Conservation (phyloP, 2,797 vertebrate species). For the Triplophysa yarkandensis region DNA sequence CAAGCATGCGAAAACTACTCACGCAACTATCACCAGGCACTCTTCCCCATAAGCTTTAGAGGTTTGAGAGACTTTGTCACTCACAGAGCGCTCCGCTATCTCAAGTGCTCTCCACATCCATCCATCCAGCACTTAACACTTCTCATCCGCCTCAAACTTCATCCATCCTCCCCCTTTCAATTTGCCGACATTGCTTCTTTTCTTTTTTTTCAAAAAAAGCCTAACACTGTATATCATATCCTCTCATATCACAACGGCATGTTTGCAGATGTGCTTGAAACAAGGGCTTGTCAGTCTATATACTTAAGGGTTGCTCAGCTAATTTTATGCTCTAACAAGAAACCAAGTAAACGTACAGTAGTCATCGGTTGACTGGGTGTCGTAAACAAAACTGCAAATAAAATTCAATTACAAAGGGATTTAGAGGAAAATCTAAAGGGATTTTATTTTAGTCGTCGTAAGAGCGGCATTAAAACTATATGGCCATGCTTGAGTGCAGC, state of each 20-base stretch:
- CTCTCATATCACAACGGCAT: background rate
- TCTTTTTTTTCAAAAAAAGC: slow-evolving; percentile 54
- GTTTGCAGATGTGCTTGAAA: no score
- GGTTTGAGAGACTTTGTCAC: slow-evolving; percentile 28
- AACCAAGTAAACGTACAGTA: background rate
- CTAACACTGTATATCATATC: slow-evolving; percentile 59
- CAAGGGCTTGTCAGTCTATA: background rate
- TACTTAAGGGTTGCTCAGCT: background rate
- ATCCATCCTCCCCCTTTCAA: slow-evolving; percentile 54
- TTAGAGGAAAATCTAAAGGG: no score
- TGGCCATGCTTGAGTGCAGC: background rate
- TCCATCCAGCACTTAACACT: slow-evolving; percentile 79
- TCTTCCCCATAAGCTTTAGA: slow-evolving; percentile 1
- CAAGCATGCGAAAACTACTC: background rate
- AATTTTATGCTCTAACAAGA: background rate
- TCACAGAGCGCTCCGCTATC: slow-evolving; percentile 67
- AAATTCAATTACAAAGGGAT: no score
- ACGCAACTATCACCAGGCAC: slow-evolving; percentile 12
- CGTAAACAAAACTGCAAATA: slow-evolving; percentile 35
- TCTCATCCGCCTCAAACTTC: slow-evolving; percentile 75
- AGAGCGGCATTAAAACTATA: background rate
- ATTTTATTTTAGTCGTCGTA: background rate
- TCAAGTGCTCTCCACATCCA: slow-evolving; percentile 78
- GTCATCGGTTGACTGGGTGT: background rate
- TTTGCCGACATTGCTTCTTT: slow-evolving; percentile 72